A percentile compares a stretch with the other conserved stretches of the same genome.
Conservation (phyloP, 2,888 invertebrate genomes). For the Drymonia ruficornis region DNA sequence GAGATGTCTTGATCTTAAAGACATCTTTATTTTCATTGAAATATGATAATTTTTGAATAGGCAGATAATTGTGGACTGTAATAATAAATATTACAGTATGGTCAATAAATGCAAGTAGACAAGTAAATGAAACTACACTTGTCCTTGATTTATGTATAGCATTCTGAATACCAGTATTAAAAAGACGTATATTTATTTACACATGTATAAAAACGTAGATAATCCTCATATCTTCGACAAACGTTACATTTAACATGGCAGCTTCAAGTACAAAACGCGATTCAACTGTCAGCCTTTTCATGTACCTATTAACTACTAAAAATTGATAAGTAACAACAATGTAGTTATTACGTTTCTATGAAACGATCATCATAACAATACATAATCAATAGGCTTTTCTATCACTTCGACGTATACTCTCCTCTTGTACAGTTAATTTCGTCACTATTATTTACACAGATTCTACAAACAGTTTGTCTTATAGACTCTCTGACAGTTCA, state of each 20-base stretch:
- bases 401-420: constrained; percentile 83
- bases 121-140: too few relatives aligned
- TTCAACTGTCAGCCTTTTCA: constrained; percentile 80
- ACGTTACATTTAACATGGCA: constrained; percentile 46
- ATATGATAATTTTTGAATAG: too few relatives aligned
- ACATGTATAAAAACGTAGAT: too few relatives aligned
- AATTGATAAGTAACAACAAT: constrained; percentile 78
- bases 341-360: constrained; percentile 79
- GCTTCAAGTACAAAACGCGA: constrained; percentile 67
- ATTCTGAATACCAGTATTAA: neutral
- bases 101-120: too few relatives aligned
- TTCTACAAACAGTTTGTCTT: constrained; percentile 62
- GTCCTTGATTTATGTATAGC: neutral
- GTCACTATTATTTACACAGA: constrained; percentile 59
- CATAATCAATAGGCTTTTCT: constrained; percentile 78
- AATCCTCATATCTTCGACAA: too few relatives aligned
- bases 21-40: too few relatives aligned
- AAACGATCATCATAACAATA: constrained; percentile 77
- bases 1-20: too few relatives aligned
- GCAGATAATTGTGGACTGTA: too few relatives aligned
- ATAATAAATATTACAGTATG: too few relatives aligned
- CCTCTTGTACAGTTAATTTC: constrained; percentile 50
- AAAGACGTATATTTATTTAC: too few relatives aligned
- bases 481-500: constrained; percentile 61
- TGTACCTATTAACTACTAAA: constrained; percentile 79